These are phyloP conservation scores for Cataglyphis hispanica DNA, from an alignment of 1,140 invertebrate genomes.

Conservation along the genomic window DNA sequence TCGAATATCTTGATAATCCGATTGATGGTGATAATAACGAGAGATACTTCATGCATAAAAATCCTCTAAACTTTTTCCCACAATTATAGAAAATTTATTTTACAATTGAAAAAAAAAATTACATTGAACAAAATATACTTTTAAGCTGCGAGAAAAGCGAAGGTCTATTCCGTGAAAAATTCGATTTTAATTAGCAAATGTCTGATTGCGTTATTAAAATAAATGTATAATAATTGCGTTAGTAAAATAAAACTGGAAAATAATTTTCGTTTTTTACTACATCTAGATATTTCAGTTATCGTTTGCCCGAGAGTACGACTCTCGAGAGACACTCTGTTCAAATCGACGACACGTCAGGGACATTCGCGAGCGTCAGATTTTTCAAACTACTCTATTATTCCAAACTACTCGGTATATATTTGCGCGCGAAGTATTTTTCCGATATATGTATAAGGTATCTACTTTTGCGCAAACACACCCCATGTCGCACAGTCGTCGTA, in stretches of 20 bases:
- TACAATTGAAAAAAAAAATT: not conserved
- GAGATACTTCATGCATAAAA: not conserved
- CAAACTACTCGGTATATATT: conserved; percentile 44
- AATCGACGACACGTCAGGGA: conserved; percentile 51
- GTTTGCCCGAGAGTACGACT: conserved; percentile 33
- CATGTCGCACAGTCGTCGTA: not conserved
- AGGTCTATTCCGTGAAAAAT: not conserved
- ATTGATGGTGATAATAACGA: not conserved
- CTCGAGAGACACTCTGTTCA: conserved; percentile 40
- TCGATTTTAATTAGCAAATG: not conserved
- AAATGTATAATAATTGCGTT: too few species aligned
- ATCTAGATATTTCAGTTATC: conserved; percentile 27
- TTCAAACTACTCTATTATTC: conserved; percentile 2
- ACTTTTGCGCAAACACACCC: conserved; percentile 10
- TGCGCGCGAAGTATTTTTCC: conserved; percentile 54
- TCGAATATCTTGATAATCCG: not conserved
- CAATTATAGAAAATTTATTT: not conserved
- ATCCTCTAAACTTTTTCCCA: not conserved
- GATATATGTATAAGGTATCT: conserved; percentile 38
- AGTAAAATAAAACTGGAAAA: conserved; percentile 34
- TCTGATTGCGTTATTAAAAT: not conserved
- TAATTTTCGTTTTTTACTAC: conserved; percentile 26
- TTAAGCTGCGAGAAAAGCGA: not conserved
- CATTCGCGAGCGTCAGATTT: conserved; percentile 46
- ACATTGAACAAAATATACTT: not conserved